Base-by-base conservation (phyloP, 2,797 vertebrate species). In the Lepidocolaptes lacrymiger region DNA sequence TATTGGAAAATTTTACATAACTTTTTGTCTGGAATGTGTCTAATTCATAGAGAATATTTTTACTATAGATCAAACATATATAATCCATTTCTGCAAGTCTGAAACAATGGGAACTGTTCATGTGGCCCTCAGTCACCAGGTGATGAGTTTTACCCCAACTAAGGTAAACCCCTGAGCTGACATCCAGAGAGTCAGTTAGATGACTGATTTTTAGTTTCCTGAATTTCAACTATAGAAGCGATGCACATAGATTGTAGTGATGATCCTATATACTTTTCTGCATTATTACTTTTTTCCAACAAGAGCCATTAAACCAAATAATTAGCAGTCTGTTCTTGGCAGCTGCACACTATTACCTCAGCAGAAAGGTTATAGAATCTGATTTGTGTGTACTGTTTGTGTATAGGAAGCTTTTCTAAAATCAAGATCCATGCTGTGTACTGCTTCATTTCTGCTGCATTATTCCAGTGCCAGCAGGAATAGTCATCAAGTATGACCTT, bases 341-440 rank as follows among this genome's bases (percentile, higher is more conserved):
- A 96, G 78, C 82, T 87, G 62, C 66, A 75, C 30, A 56, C 43
- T 78, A 66, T 94, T 93, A 92, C 51, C 73, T 92, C 85, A 83
- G 51, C 64, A 69, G 54, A 71, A 55, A 88, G 72, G 19, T 81
- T 89, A 69, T 69, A 36, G 91, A 91, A 96, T 91, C 54, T 89
- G 86, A 92, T 79, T 90, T 95, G 82, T 93, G 54, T 78, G 54
- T 88, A 68, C 43, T 83, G 61, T 61, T 80, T 91, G 66, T 52
- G 46, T 61, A 68, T 74, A 89, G 81, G 74, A 92, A 94, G 46
- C 41, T 37, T 83, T 92, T 78, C 55, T 86, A 75, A 92, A 94
- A 94, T 91, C 66, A 94, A 95, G 92, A 88, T 89, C 52, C 32
- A n/a, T 88, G 79, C 58, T 74, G 18, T 83, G 74, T 71, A 54